Conservation (phyloP, 2,797 vertebrate genomes). For the Pantherophis vulpinus region DNA sequence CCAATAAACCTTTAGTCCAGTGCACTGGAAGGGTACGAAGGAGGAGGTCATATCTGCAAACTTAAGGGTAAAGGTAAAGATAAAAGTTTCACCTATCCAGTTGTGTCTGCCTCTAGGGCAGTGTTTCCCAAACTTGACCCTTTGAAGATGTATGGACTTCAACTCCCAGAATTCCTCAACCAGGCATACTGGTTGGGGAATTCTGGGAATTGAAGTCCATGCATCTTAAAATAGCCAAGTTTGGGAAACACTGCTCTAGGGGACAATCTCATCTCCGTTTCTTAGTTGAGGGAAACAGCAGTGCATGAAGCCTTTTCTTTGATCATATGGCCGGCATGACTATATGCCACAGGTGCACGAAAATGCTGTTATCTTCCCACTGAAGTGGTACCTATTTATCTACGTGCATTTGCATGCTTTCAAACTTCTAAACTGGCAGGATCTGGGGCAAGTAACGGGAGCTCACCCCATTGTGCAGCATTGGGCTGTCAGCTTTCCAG, state of each 20-base stretch:
- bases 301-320: background rate
- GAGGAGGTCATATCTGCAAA: background rate
- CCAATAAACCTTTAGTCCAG: background rate
- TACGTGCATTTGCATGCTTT: background rate
- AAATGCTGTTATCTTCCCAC: background rate
- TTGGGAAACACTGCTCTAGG: no score
- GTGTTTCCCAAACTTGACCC: no score
- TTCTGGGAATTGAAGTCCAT: no score
- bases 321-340: background rate
- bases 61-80: background rate
- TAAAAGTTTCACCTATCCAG: background rate
- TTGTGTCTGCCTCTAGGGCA: background rate
- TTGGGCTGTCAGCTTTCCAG: background rate
- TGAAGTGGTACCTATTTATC: background rate
- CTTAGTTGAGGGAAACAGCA: background rate
- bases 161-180: no score
- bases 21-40: background rate
- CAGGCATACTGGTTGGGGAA: no score
- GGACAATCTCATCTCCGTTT: background rate
- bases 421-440: background rate
- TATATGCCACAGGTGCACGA: fast-evolving
- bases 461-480: background rate
- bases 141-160: no score
- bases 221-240: no score
- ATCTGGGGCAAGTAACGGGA: background rate